Evolutionary conservation across 2,113 vertebrate genomes (phyloP).

Genomic region (Lepidiolamprologus cunningtoni): DNA sequence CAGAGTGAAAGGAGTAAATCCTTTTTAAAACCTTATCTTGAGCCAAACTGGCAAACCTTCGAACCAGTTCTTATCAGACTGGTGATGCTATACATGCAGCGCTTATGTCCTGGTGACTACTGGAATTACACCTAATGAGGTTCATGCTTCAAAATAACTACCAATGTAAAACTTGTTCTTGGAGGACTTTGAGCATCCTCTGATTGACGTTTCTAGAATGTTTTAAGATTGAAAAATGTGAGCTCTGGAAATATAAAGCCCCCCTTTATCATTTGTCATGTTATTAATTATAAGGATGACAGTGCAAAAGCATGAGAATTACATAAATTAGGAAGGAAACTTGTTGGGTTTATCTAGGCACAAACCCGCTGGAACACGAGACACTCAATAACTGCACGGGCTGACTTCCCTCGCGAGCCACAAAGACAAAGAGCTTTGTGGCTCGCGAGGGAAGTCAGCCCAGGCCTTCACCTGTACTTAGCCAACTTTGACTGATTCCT

Average conservation of each 20-base stretch:
- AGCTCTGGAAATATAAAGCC: neutral
- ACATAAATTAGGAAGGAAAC: neutral
- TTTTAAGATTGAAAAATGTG: neutral
- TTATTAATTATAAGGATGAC: neutral
- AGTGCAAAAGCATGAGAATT: neutral
- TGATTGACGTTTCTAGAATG: neutral
- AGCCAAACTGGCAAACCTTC: neutral
- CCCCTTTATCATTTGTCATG: neutral
- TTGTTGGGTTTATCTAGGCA: neutral
- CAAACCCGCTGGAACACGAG: rapidly evolving
- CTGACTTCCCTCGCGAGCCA: too few relatives aligned
- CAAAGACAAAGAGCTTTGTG: neutral
- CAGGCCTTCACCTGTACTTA: neutral
- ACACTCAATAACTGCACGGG: neutral
- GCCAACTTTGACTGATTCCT: neutral
- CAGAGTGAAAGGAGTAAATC: rapidly evolving
- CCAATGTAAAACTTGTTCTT: neutral
- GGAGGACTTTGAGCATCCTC: neutral
- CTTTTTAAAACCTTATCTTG: neutral
- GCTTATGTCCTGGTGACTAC: neutral
- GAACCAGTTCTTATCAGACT: neutral
- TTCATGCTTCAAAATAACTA: neutral
- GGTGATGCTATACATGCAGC: neutral
- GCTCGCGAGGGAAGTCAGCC: neutral
- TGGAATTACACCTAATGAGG: neutral